These are phyloP conservation scores for Lycocorax pyrrhopterus DNA, from an alignment of 2,113 vertebrate genomes.

Conservation along the genomic window DNA sequence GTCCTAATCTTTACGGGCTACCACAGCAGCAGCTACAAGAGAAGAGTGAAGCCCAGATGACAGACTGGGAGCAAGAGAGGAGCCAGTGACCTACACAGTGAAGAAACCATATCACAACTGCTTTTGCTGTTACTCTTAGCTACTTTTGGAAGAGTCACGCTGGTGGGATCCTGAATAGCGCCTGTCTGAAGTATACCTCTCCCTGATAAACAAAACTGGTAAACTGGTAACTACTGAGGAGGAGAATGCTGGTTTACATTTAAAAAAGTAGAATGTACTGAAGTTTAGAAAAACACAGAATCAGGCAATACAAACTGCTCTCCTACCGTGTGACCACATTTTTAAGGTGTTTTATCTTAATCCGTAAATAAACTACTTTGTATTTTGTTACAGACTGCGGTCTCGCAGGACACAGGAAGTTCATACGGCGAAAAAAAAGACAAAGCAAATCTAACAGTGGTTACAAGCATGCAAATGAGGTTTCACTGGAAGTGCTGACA, in stretches of 20 bases:
- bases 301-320: background rate
- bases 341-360: background rate
- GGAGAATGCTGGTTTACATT: background rate
- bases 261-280: background rate
- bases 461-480: background rate
- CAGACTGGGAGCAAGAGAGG: background rate
- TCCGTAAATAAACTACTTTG: background rate
- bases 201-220: background rate
- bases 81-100: background rate
- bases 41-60: slow-evolving; percentile 5
- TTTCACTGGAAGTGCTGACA: background rate
- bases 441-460: background rate
- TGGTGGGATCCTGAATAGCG: background rate
- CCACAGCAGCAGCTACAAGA: slow-evolving; percentile 30
- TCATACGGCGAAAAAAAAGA: background rate
- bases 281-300: background rate
- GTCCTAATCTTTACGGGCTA: slow-evolving; percentile 33
- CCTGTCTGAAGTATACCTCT: background rate
- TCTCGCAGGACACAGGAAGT: background rate
- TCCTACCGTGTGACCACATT: background rate
- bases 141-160: background rate
- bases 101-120: slow-evolving; percentile 36
- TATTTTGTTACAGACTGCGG: background rate
- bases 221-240: background rate
- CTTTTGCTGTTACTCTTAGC: slow-evolving; percentile 25